Evolutionary conservation across 2,888 invertebrate genomes (phyloP).

Genomic region (Gnatocerus cornutus): DNA sequence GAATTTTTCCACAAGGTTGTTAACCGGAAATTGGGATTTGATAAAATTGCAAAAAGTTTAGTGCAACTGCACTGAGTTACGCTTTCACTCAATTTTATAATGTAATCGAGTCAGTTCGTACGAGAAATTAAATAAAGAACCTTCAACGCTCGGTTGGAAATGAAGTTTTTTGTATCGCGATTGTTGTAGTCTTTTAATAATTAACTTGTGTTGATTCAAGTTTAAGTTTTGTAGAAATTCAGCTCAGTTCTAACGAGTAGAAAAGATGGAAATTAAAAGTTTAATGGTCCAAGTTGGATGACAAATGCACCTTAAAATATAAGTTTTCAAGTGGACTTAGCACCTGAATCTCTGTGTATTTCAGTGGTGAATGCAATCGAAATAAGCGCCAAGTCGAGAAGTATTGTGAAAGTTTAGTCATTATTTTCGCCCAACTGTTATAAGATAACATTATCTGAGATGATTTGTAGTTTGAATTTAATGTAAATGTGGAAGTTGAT

Average conservation of each 20-base stretch:
- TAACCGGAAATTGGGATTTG: conserved; percentile 4
- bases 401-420: conserved; percentile 6
- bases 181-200: too few relatives aligned
- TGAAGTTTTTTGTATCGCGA: neutral
- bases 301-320: conserved; percentile 1
- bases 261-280: neutral
- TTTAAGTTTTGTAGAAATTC: too few relatives aligned
- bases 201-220: too few relatives aligned
- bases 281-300: neutral
- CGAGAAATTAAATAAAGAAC: conserved; percentile 8
- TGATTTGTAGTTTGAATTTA: conserved; percentile 5
- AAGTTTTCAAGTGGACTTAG: neutral
- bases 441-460: conserved; percentile 8
- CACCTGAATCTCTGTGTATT: neutral
- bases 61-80: conserved; percentile 2
- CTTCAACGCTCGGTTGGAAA: conserved; percentile 9
- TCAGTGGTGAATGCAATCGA: neutral
- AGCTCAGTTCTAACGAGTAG: neutral
- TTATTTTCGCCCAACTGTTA: neutral
- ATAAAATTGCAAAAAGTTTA: conserved; percentile 7
- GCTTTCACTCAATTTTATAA: conserved; percentile 7
- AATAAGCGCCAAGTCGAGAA: neutral
- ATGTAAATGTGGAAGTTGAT: conserved; percentile 4
- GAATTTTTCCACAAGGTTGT: conserved; percentile 11
- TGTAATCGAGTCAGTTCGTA: neutral